A percentile compares a stretch with the other conserved stretches of the same genome.
Evolutionary conservation across 2,888 invertebrate genomes (phyloP).

Genomic region (Seira musarum): DNA sequence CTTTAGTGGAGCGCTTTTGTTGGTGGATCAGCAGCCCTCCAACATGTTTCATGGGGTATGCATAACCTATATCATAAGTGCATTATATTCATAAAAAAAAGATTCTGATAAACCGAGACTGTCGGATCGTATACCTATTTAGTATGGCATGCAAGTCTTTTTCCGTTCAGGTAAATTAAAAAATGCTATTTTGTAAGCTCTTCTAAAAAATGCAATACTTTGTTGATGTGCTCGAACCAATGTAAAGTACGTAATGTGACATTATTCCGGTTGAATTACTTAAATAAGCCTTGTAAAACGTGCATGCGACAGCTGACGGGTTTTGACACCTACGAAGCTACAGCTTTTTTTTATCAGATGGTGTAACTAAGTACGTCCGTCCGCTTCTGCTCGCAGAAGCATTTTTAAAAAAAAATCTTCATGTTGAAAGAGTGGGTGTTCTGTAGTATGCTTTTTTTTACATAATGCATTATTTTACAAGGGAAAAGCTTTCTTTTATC

Average conservation of each 20-base stretch:
- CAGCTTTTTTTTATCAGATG: conserved; percentile 24
- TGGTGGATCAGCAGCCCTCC: conserved; percentile 21
- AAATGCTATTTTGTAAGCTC: background rate
- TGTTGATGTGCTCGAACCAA: conserved; percentile 5
- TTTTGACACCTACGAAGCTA: conserved; percentile 54
- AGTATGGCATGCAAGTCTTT: conserved; percentile 15
- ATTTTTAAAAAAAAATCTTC: background rate
- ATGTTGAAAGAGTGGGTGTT: conserved; percentile 49
- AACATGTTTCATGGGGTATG: background rate
- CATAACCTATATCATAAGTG: no score
- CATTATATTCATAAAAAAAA: no score
- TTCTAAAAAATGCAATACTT: background rate
- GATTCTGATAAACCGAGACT: no score
- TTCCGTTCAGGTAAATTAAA: conserved; percentile 1
- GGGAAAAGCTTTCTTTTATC: background rate
- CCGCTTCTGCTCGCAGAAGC: background rate
- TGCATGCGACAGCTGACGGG: conserved; percentile 53
- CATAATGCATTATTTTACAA: conserved; percentile 5
- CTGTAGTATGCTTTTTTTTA: conserved; percentile 3
- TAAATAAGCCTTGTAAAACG: background rate
- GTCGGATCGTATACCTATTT: conserved; percentile 43
- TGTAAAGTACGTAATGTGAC: conserved; percentile 37
- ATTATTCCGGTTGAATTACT: conserved; percentile 44
- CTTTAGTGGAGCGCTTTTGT: conserved; percentile 55
- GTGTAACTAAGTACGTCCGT: background rate